These are phyloP conservation scores for Physocephala rufipes DNA, from an alignment of 2,888 invertebrate species.

Conservation along the genomic window DNA sequence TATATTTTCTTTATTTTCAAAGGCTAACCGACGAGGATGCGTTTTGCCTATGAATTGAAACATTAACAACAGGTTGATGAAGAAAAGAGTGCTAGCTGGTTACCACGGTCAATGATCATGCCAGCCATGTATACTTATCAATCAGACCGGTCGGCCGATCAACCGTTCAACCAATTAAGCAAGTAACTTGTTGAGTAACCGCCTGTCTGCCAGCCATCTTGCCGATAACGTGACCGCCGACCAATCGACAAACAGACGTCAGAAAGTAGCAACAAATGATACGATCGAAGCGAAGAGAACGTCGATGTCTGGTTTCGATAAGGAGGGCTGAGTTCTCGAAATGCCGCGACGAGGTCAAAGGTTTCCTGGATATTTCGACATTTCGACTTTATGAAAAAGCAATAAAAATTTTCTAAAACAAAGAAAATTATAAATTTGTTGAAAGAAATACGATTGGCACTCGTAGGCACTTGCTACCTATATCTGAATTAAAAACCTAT, in stretches of 20 bases:
- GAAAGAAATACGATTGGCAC: not conserved
- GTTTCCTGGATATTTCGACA: not conserved
- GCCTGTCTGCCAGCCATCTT: not conserved
- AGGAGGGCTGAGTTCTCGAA: not conserved
- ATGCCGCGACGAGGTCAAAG: conserved; percentile 1
- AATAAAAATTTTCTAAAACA: conserved; percentile 19
- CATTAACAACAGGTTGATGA: conserved; percentile 4
- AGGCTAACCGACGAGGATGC: not conserved
- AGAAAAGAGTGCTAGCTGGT: not conserved
- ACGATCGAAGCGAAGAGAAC: not conserved
- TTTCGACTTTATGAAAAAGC: not conserved
- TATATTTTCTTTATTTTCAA: no score
- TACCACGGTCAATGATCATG: not conserved
- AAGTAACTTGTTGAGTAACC: no score
- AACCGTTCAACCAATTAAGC: no score
- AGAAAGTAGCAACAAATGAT: no score
- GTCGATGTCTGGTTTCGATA: conserved; percentile 28
- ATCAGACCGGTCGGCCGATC: conserved; percentile 11
- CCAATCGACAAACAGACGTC: no score
- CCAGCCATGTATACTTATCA: conserved; percentile 2
- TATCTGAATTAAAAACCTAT: no score
- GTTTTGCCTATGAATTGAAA: conserved; percentile 14
- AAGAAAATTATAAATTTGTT: conserved; percentile 31
- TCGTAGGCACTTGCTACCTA: not conserved
- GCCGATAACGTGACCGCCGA: not conserved